Evolutionary conservation across 2,888 invertebrate species (phyloP).

Genomic region (Aphidoletes aphidimyza): DNA sequence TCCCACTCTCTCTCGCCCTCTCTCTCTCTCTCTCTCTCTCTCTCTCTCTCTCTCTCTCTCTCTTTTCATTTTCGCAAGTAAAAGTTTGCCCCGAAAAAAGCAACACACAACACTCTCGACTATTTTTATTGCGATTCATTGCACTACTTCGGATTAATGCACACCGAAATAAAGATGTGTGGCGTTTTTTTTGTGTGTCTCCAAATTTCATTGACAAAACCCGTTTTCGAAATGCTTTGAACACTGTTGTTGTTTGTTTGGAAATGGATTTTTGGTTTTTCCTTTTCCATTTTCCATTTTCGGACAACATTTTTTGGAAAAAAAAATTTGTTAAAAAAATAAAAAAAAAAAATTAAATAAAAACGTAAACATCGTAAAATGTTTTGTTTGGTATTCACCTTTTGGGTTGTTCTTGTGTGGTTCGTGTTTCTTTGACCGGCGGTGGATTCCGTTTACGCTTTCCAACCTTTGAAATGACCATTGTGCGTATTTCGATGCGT

Average conservation of each 20-base stretch:
- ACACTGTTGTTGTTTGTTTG: background rate
- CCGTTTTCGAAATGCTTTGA: too few relatives aligned
- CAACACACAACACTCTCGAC: too few relatives aligned
- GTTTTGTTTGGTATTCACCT: constrained; percentile 61
- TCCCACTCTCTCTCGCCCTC: too few relatives aligned
- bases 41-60: too few relatives aligned
- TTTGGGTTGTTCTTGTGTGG: constrained; percentile 64
- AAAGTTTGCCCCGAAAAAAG: background rate
- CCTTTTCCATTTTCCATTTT: background rate
- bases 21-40: too few relatives aligned
- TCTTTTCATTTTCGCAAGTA: background rate
- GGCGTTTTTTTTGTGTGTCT: too few relatives aligned
- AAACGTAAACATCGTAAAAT: background rate
- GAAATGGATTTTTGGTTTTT: too few relatives aligned
- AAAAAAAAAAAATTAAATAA: background rate
- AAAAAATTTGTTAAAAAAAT: too few relatives aligned
- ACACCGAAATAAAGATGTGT: background rate
- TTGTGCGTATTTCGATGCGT: constrained; percentile 65
- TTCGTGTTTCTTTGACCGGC: constrained; percentile 64
- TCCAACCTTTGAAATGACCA: constrained; percentile 66
- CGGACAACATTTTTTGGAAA: too few relatives aligned
- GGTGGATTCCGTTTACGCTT: constrained; percentile 65
- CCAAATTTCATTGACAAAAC: too few relatives aligned
- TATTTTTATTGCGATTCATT: constrained; percentile 38
- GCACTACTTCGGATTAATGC: background rate